phyloP scores from a whole-genome alignment of 92 coral and sea anemone genomes.

The Plumapathes pennacea region DNA sequence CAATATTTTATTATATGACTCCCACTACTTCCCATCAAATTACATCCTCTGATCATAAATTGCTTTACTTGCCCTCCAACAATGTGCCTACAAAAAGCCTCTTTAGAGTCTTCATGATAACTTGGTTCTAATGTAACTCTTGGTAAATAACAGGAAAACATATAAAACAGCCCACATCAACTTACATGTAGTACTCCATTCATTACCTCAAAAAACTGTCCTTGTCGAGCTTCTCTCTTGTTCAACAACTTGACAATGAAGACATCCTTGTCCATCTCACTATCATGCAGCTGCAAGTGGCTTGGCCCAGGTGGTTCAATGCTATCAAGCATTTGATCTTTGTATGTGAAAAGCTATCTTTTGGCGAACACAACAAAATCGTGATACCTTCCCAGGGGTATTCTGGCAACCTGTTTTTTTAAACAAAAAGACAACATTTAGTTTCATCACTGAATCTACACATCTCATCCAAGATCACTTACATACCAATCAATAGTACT shows the following conservation, averaged over 20 bases:
- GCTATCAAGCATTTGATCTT: slow-evolving; percentile 12
- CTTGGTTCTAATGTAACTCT: too few relatives aligned
- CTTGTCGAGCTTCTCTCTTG: slow-evolving; percentile 20
- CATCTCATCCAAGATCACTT: too few relatives aligned
- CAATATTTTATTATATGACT: too few relatives aligned
- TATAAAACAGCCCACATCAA: too few relatives aligned
- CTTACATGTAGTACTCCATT: too few relatives aligned
- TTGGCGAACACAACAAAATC: slow-evolving; percentile 16
- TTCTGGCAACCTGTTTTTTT: slow-evolving; percentile 36
- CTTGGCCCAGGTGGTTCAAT: not conserved
- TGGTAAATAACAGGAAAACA: too few relatives aligned
- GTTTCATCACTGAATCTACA: slow-evolving; percentile 1
- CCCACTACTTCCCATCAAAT: too few relatives aligned
- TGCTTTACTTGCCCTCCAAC: too few relatives aligned
- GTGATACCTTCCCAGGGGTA: slow-evolving; percentile 37
- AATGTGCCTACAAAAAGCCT: too few relatives aligned
- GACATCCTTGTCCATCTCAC: slow-evolving; percentile 25
- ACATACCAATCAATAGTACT: too few relatives aligned
- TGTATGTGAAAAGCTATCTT: slow-evolving; percentile 9
- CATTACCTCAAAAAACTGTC: slow-evolving; percentile 32
- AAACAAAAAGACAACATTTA: not conserved
- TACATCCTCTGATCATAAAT: too few relatives aligned
- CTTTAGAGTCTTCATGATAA: too few relatives aligned
- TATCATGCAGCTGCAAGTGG: not conserved
- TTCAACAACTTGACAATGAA: slow-evolving; percentile 16